Base-by-base conservation (phyloP, 2,797 vertebrate species). In the Melanotaenia nigrans region DNA sequence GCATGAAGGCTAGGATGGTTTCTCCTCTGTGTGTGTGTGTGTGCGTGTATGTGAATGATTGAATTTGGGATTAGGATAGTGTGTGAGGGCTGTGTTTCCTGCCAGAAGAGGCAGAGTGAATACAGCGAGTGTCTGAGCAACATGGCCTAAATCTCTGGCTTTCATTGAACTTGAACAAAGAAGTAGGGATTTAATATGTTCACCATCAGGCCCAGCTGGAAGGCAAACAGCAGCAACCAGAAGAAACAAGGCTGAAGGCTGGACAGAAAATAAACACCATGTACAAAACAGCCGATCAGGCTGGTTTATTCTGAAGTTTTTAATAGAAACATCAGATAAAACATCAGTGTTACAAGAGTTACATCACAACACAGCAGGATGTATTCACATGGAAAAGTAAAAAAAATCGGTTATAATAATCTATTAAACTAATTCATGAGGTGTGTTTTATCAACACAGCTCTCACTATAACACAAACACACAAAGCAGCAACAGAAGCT, bases 1-100 rank as follows among this genome's bases (percentile, higher is more conserved):
- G 81, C 75, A 83, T 87, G 77, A 68, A 83, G 82, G 82, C 81
- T 85, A 69, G 83, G 79, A 90, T 88, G 61, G 78, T 90, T 81
- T 86, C 81, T 88, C 61, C 51, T 71, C 14, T 42, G 40, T 42
- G 24, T 57, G 56, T 79, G 61, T 85, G 61, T 77, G 35, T 83
- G 40, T 72, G 56, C 74, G 74, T 76, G 69, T 75, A 18, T 49
- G 8, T 49, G 45, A n/a, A 59, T 61, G 54, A 61, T 60, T 75
- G 54, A 24, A 14, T 42, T 65, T 40, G 55, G 85, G 87, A 85
- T 90, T 85, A 86, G 67, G 49, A 68, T 72, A 22, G 77, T 87
- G 81, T 87, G 86, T 77, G 62, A 85, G 76, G 32, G 68, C 51
- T 73, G 57, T 3, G 68, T 73, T 78, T 68, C 42, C 72, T 81